These are phyloP conservation scores for Tubiluchus corallicola DNA, from an alignment of 2,888 invertebrate species.

Conservation along the genomic window DNA sequence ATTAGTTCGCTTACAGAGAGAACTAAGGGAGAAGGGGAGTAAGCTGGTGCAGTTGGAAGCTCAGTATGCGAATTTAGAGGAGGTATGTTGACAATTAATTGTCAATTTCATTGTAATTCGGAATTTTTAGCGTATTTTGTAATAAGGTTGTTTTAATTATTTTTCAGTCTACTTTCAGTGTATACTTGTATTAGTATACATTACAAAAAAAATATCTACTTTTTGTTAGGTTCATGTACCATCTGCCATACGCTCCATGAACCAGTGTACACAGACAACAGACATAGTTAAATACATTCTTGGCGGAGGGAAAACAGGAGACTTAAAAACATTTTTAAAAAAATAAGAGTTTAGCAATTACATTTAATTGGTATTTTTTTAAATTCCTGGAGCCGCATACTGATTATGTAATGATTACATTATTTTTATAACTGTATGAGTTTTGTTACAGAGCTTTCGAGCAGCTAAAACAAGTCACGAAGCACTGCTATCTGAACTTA, in stretches of 20 bases:
- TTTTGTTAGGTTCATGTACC: too few species aligned
- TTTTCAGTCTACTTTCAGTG: too few species aligned
- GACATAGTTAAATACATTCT: too few species aligned
- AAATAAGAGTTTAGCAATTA: not conserved
- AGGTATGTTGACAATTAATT: too few species aligned
- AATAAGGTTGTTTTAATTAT: too few species aligned
- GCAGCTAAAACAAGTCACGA: constrained; percentile 26
- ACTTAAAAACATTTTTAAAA: constrained; percentile 5
- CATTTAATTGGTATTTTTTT: not conserved
- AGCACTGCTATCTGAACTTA: constrained; percentile 27
- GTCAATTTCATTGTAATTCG: too few species aligned
- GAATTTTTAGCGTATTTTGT: too few species aligned
- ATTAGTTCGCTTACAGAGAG: constrained; percentile 29
- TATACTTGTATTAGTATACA: too few species aligned
- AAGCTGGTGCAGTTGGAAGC: constrained; percentile 24
- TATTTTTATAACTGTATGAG: not conserved
- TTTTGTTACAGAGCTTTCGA: constrained; percentile 22
- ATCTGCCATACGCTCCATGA: too few species aligned
- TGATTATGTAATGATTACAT: not conserved
- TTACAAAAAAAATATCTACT: too few species aligned
- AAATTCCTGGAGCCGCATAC: not conserved
- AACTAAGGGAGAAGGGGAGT: constrained; percentile 29
- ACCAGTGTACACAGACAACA: too few species aligned
- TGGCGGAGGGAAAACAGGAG: constrained; percentile 26
- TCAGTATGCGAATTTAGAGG: constrained; percentile 14